Evolutionary conservation across 1,140 invertebrate genomes (phyloP).

Genomic region (Drosophila leontia): DNA sequence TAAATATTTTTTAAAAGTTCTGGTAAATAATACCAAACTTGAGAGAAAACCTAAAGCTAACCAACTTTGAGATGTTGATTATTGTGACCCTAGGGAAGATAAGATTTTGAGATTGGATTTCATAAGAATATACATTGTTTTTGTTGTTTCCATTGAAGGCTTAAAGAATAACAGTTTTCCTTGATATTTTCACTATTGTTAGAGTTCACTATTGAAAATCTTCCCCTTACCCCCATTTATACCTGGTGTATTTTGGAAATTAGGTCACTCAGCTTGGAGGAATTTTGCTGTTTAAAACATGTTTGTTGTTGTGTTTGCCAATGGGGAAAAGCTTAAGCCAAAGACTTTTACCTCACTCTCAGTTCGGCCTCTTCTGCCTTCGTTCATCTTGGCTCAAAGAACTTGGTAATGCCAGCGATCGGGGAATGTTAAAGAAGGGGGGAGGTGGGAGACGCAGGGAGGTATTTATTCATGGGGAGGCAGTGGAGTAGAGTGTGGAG

Average conservation of each 20-base stretch:
- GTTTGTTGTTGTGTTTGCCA: slow-evolving; percentile 17
- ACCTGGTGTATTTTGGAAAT: slow-evolving; percentile 17
- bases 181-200: not conserved
- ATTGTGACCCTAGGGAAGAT: not conserved
- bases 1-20: not conserved
- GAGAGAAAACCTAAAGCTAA: too few relatives aligned
- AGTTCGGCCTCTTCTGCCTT: not conserved
- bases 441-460: not conserved
- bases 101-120: not conserved
- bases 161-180: too few relatives aligned
- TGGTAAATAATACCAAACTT: not conserved
- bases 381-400: slow-evolving; percentile 13
- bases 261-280: slow-evolving; percentile 4
- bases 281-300: slow-evolving; percentile 16
- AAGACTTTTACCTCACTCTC: slow-evolving; percentile 9
- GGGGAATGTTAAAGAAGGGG: not conserved
- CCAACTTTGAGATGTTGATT: not conserved
- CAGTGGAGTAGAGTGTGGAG: slow-evolving; percentile 8
- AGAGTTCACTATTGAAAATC: not conserved
- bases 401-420: slow-evolving; percentile 7
- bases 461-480: slow-evolving; percentile 1
- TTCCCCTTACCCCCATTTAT: not conserved
- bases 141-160: too few relatives aligned
- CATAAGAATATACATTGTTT: not conserved
- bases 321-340: slow-evolving; percentile 10